phyloP scores from a whole-genome alignment of 2,888 invertebrate genomes.

The Andrena bicolor region DNA sequence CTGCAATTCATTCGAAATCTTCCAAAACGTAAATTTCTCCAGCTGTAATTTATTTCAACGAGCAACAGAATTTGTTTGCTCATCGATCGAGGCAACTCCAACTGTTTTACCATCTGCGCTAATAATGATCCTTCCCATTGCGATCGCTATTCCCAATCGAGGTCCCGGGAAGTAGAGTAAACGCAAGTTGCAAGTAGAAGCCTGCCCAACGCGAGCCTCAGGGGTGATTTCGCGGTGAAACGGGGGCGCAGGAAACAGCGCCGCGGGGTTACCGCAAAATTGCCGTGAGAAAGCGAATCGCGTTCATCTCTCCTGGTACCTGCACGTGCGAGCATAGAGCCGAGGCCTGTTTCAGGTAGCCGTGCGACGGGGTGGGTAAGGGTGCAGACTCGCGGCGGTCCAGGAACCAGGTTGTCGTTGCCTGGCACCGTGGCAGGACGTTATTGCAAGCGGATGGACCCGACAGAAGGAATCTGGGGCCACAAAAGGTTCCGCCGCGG shows the following conservation, averaged over 20 bases:
- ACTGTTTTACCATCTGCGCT: too few species aligned
- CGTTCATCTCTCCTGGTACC: slow-evolving; percentile 41
- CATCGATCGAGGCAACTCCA: too few species aligned
- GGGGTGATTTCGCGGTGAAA: slow-evolving; percentile 26
- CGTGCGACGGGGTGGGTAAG: slow-evolving; percentile 37
- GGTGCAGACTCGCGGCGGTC: slow-evolving; percentile 28
- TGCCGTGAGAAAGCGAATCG: slow-evolving; percentile 68
- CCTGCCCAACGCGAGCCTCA: too few species aligned
- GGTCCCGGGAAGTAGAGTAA: too few species aligned
- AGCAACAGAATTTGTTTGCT: too few species aligned
- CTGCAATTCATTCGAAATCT: neutral
- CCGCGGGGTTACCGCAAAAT: slow-evolving; percentile 53
- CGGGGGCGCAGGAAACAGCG: slow-evolving; percentile 26
- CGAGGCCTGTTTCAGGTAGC: slow-evolving; percentile 59
- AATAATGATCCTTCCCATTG: too few species aligned
- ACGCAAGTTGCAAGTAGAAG: too few species aligned
- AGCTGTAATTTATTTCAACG: too few species aligned
- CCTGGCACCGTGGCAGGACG: slow-evolving; percentile 47
- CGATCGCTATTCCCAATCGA: too few species aligned
- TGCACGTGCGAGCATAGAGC: slow-evolving; percentile 55
- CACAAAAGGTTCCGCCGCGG: slow-evolving; percentile 82
- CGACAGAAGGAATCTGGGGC: slow-evolving; percentile 75
- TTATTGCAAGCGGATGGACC: slow-evolving; percentile 58
- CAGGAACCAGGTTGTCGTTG: slow-evolving; percentile 40
- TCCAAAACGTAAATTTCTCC: too few species aligned